Conservation (phyloP, 2,888 invertebrate genomes). For the Pristionchus arcanus region DNA sequence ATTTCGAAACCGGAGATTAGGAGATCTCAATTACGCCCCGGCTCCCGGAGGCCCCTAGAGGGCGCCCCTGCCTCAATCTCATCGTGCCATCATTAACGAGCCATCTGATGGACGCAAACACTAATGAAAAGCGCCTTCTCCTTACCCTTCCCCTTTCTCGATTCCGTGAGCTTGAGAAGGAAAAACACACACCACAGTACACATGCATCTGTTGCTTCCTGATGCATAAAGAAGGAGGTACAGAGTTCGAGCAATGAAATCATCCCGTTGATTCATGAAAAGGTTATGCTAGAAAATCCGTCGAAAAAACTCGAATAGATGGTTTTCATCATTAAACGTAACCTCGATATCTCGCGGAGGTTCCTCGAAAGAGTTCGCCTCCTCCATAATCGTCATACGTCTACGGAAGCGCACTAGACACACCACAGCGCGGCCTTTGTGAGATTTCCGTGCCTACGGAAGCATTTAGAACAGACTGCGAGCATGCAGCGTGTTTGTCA, state of each 20-base stretch:
- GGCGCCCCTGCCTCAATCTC: not conserved
- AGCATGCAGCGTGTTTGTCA: not conserved
- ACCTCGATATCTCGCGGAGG: no score
- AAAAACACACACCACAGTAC: not conserved
- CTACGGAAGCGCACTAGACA: not conserved
- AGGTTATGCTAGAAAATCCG: no score
- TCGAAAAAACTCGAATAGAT: no score
- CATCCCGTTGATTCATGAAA: not conserved
- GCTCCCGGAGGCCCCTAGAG: not conserved
- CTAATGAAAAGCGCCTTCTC: not conserved
- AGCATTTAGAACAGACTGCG: not conserved
- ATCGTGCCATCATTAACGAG: not conserved
- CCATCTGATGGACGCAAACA: constrained; percentile 9
- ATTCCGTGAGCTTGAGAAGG: not conserved
- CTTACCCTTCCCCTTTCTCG: not conserved
- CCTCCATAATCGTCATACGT: not conserved
- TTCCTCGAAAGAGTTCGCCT: not conserved
- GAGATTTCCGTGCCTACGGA: not conserved
- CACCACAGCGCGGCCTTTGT: not conserved
- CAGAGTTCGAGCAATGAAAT: not conserved
- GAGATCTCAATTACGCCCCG: constrained; percentile 3
- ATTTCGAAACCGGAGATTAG: constrained; percentile 26
- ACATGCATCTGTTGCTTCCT: not conserved
- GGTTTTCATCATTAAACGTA: no score
- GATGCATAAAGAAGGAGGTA: not conserved